Evolutionary conservation across 2,888 invertebrate species (phyloP).

Genomic region (Napeogenes inachia): DNA sequence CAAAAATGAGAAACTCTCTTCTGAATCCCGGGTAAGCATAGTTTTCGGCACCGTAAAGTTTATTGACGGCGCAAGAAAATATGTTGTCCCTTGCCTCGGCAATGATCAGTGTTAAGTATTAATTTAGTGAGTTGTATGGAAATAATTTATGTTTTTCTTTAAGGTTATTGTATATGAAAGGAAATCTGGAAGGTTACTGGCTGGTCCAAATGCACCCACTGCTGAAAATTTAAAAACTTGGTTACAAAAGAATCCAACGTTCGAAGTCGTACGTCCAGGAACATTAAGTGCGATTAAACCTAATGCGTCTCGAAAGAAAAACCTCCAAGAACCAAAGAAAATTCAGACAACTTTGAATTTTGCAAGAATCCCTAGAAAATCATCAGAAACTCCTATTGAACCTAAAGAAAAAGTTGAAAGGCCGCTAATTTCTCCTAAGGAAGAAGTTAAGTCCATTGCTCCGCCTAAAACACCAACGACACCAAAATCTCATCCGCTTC

Average conservation of each 20-base stretch:
- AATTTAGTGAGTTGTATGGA: neutral
- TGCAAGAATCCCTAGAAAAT: conserved; percentile 58
- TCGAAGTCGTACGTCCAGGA: conserved; percentile 87
- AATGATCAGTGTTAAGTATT: neutral
- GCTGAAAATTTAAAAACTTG: conserved; percentile 87
- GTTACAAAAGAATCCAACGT: conserved; percentile 92
- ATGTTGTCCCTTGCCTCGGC: conserved; percentile 2
- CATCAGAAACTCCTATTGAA: conserved; percentile 42
- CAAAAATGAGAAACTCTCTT: conserved; percentile 52
- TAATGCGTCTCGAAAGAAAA: conserved; percentile 52
- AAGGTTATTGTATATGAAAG: conserved; percentile 90
- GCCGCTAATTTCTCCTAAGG: conserved; percentile 39
- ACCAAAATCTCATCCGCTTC: conserved; percentile 30
- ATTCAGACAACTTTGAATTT: conserved; percentile 74
- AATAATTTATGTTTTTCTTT: conserved; percentile 26
- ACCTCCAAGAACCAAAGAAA: conserved; percentile 46
- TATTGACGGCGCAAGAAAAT: conserved; percentile 11
- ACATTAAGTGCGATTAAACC: conserved; percentile 69
- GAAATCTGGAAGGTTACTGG: conserved; percentile 83
- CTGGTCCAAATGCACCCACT: conserved; percentile 90
- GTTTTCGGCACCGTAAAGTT: conserved; percentile 4
- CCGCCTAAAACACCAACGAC: conserved; percentile 41
- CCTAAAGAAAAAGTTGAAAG: conserved; percentile 46
- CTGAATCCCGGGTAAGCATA: conserved; percentile 60
- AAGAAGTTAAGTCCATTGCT: conserved; percentile 42